These are phyloP conservation scores for Arrhopalites spinosus DNA, from an alignment of 2,888 invertebrate genomes.

Conservation along the genomic window DNA sequence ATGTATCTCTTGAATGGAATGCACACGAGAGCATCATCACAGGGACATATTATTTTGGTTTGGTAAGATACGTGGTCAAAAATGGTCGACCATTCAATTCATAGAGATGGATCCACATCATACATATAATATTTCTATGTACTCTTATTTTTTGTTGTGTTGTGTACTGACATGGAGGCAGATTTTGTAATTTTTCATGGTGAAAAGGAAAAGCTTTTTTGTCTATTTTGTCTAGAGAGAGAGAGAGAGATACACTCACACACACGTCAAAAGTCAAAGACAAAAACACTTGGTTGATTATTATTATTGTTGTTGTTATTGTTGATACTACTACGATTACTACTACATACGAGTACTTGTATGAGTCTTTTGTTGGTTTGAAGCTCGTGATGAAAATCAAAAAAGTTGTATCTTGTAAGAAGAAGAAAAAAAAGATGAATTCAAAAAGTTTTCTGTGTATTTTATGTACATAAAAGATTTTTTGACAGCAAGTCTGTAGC, in stretches of 20 bases:
- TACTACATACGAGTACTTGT: too few species aligned
- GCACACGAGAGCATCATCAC: not conserved
- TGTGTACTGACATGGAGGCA: not conserved
- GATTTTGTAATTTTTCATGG: constrained; percentile 4
- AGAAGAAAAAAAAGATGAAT: not conserved
- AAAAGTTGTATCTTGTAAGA: not conserved
- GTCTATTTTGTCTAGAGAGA: too few species aligned
- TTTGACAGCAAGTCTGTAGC: not conserved
- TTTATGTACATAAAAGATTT: not conserved
- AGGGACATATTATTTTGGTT: constrained; percentile 13
- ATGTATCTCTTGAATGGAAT: not conserved
- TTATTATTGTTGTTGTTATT: not conserved
- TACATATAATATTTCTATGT: too few species aligned
- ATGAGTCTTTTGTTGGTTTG: too few species aligned
- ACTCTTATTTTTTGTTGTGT: not conserved
- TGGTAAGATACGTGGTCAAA: constrained; percentile 2
- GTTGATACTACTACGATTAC: not conserved
- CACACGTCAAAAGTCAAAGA: not conserved
- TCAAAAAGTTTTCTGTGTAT: not conserved
- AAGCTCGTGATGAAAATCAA: not conserved
- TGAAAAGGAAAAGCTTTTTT: not conserved
- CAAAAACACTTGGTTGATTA: not conserved
- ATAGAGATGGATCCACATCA: not conserved
- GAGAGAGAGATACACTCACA: too few species aligned
- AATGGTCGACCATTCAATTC: constrained; percentile 21